Evolutionary conservation across 2,113 vertebrate genomes (phyloP), one percentile per base, ranked within the genome.

Genomic region (Nematolebias whitei): DNA sequence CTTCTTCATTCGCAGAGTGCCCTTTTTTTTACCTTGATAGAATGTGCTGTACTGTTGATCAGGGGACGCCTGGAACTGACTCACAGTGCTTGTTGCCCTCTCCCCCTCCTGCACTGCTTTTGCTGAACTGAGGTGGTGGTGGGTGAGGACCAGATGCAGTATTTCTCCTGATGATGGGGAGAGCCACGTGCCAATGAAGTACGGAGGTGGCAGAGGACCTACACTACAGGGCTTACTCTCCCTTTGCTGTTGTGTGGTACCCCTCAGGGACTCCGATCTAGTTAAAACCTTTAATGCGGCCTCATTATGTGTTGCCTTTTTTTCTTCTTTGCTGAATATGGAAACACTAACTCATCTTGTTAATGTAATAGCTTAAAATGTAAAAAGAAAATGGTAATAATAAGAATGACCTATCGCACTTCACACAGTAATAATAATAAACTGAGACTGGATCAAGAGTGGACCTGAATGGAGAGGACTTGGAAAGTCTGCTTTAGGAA

Each of bases 41-140:
- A 95, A 95, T 92, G 94, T 94, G 94, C 88, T 86, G 79, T 78
- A 85, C 76, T 80, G 79, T 79, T 82, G 35, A 89, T 91, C 89
- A 86, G 87, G 84, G 80, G 66, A 65, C 54, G 49, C 84, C 85
- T 85, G 81, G 80, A 89, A 82, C 55, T 66, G 59, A 85, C 72
- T 82, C 59, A 58, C 64, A 68, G 69, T 39, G 77, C 82, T 79
- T 78, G 71, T 72, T 43, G 75, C 79, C 83, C 78, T 68, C 71
- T 72, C 64, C 43, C 16, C 44, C n/a, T 12, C 44, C 71, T 77
- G 53, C 83, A 79, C 87, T 75, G 85, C 76, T 91, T 81, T 74
- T 71, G 71, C 78, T 75, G 23, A 80, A 80, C 74, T 59, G 63
- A 71, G 60, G 55, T 35, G 51, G 71, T 51, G 74, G 72, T 61